phyloP scores from a whole-genome alignment of 2,888 invertebrate species.

The Ypsolopha scabrella region DNA sequence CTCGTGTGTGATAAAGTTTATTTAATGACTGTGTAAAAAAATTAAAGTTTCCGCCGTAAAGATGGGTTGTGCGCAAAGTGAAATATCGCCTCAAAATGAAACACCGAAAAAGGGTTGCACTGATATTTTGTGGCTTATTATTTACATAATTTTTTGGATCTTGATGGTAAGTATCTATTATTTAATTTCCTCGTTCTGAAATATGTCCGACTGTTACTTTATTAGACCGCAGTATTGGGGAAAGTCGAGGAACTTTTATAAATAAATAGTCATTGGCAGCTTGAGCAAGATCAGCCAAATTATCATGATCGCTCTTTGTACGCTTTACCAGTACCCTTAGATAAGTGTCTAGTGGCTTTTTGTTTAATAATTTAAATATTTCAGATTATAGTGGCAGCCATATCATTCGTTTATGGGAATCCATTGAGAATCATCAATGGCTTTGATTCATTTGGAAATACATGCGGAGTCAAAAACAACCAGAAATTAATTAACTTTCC shows the following conservation, averaged over 20 bases:
- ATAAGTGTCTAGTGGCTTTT: too few relatives aligned
- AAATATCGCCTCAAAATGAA: slow-evolving; percentile 73
- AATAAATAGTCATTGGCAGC: too few relatives aligned
- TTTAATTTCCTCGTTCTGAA: too few relatives aligned
- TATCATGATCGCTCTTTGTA: too few relatives aligned
- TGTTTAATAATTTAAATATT: not conserved
- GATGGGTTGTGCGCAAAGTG: slow-evolving; percentile 78
- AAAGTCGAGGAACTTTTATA: too few relatives aligned
- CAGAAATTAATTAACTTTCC: slow-evolving; percentile 79
- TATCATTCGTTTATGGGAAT: slow-evolving; percentile 90
- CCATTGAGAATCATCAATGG: slow-evolving; percentile 89
- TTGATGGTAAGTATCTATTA: slow-evolving; percentile 75
- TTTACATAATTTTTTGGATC: slow-evolving; percentile 85
- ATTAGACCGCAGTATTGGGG: too few relatives aligned
- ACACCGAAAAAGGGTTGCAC: slow-evolving; percentile 80
- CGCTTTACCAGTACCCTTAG: too few relatives aligned
- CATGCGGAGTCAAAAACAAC: slow-evolving; percentile 88
- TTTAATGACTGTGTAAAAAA: not conserved
- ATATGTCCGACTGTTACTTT: too few relatives aligned
- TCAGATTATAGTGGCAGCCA: slow-evolving; percentile 85
- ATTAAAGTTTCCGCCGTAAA: slow-evolving; percentile 1
- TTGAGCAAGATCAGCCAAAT: too few relatives aligned
- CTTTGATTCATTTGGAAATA: slow-evolving; percentile 94
- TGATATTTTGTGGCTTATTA: slow-evolving; percentile 83
- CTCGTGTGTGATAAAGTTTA: too few relatives aligned